Evolutionary conservation across 35 echinoderm and acorn worm genomes (phyloP).

Genomic region (Ptychodera flava): DNA sequence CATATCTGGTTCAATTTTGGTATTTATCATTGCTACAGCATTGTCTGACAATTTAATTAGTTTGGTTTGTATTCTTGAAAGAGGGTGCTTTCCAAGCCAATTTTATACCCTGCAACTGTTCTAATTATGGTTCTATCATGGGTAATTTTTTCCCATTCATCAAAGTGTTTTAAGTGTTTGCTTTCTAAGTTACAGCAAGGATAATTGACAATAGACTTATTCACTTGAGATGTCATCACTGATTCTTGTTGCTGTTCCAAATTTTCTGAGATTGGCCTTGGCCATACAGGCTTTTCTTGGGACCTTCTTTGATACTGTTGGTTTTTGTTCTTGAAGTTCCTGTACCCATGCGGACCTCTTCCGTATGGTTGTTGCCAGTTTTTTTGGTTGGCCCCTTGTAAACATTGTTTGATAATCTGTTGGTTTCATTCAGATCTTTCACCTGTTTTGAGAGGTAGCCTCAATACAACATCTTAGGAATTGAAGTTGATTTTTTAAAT

Average conservation of each 20-base stretch:
- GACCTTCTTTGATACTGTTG: not conserved
- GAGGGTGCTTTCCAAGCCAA: slow-evolving; percentile 23
- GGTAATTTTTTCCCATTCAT: slow-evolving; percentile 10
- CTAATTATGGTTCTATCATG: slow-evolving; percentile 10
- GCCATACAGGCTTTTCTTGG: not conserved
- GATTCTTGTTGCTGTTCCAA: not conserved
- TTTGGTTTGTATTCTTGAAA: not conserved
- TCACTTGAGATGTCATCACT: too few species aligned
- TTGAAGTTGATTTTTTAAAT: too few species aligned
- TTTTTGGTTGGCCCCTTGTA: not conserved
- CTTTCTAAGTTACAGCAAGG: too few species aligned
- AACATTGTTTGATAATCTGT: slow-evolving; percentile 5
- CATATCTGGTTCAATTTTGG: too few species aligned
- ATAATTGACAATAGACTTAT: too few species aligned
- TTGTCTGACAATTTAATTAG: not conserved
- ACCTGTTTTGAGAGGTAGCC: slow-evolving; percentile 23
- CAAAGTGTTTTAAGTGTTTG: too few species aligned
- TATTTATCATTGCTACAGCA: not conserved
- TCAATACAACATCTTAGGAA: slow-evolving; percentile 7
- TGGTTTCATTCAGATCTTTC: slow-evolving; percentile 15
- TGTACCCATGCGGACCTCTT: not conserved
- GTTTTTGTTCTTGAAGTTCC: slow-evolving; percentile 14
- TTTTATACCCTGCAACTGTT: slow-evolving; percentile 26
- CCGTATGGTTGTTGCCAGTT: too few species aligned
- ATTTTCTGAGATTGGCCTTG: not conserved